phyloP scores from a whole-genome alignment of 2,888 invertebrate genomes.

The Malthinus flaveolus region DNA sequence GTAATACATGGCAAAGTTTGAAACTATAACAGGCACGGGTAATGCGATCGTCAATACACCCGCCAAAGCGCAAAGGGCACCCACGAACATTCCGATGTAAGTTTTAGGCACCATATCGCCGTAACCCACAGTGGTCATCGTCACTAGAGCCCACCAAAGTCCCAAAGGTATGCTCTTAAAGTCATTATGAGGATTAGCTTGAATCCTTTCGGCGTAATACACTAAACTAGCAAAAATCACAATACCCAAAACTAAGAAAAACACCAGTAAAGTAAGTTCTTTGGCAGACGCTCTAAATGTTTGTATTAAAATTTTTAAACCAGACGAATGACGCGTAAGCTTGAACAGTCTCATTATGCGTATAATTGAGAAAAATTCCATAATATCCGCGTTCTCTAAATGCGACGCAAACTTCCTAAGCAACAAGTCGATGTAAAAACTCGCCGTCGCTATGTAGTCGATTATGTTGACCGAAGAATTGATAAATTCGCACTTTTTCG shows the following conservation, averaged over 20 bases:
- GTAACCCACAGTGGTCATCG: conserved; percentile 98
- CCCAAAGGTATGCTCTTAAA: conserved; percentile 98
- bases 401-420: conserved; percentile 89
- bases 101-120: conserved; percentile 99
- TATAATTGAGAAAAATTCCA: conserved; percentile 97
- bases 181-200: conserved; percentile 91
- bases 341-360: conserved; percentile 98
- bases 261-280: conserved; percentile 93
- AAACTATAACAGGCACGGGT: conserved; percentile 98
- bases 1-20: conserved; percentile 98
- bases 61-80: conserved; percentile 95
- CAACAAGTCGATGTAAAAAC: conserved; percentile 94
- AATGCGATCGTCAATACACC: conserved; percentile 98
- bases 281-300: conserved; percentile 96
- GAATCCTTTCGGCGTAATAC: conserved; percentile 95
- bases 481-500: conserved; percentile 92
- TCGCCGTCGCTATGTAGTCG: conserved; percentile 97
- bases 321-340: conserved; percentile 94
- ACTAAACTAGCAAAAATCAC: conserved; percentile 98
- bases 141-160: conserved; percentile 98
- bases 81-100: conserved; percentile 98
- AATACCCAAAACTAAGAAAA: conserved; percentile 96
- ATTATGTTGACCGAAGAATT: conserved; percentile 96
- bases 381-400: conserved; percentile 91
- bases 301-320: conserved; percentile 97